Conservation (phyloP, 2,888 invertebrate genomes). For the Hoplodrina blanda region DNA sequence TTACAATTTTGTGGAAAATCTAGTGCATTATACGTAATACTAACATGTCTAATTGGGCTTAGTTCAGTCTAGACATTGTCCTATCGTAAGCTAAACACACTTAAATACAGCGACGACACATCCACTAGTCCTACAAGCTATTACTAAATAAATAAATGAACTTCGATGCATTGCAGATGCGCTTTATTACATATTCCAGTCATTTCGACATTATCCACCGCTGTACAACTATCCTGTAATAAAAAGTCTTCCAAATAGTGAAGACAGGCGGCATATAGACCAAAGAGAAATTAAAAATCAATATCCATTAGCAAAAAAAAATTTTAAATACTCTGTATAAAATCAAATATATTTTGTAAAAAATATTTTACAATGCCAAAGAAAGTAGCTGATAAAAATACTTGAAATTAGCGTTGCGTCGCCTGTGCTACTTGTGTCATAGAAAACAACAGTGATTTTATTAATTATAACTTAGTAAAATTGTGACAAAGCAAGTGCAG, state of each 20-base stretch:
- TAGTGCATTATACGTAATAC: constrained; percentile 78
- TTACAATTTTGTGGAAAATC: constrained; percentile 84
- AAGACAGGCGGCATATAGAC: constrained; percentile 28
- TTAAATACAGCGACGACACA: constrained; percentile 78
- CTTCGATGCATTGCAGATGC: constrained; percentile 76
- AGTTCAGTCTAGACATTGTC: constrained; percentile 88
- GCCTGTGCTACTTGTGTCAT: constrained; percentile 14
- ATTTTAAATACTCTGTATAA: constrained; percentile 24
- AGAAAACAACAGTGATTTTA: constrained; percentile 20
- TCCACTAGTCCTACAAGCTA: constrained; percentile 78
- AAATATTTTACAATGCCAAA: constrained; percentile 19
- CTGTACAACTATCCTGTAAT: constrained; percentile 27
- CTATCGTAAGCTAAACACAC: constrained; percentile 83
- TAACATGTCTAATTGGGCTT: constrained; percentile 85
- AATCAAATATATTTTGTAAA: constrained; percentile 15
- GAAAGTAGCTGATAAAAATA: constrained; percentile 2
- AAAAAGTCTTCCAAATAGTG: constrained; percentile 16
- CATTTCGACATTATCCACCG: constrained; percentile 36
- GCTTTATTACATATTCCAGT: constrained; percentile 47
- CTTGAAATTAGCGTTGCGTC: constrained; percentile 15
- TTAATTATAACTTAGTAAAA: constrained; percentile 43
- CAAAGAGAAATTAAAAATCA: constrained; percentile 25
- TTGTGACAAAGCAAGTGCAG: constrained; percentile 69
- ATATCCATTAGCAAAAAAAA: constrained; percentile 20
- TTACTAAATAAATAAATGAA: constrained; percentile 71